These are phyloP conservation scores for Strix aluco DNA, from an alignment of 2,113 vertebrate species.

Conservation along the genomic window DNA sequence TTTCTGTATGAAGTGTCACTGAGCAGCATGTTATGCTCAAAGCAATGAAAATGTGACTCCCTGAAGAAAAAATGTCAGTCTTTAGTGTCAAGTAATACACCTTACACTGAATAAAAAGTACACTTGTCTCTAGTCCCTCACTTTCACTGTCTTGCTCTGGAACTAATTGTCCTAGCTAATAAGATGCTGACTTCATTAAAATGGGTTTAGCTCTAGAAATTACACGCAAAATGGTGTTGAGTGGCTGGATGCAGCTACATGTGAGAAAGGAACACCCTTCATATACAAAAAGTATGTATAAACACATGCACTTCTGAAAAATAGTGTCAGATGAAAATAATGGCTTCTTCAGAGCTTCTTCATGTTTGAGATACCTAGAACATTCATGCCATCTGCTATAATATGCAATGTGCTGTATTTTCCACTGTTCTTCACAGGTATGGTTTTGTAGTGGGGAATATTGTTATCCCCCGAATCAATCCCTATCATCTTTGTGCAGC, in stretches of 20 bases:
- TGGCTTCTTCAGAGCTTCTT: not conserved
- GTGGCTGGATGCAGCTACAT: not conserved
- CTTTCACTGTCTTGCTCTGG: not conserved
- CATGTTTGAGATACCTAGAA: not conserved
- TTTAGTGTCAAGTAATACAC: not conserved
- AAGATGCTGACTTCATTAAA: not conserved
- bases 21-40: not conserved
- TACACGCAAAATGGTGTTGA: not conserved
- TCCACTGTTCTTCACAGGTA: slow-evolving; percentile 73
- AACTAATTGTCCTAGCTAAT: not conserved
- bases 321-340: not conserved
- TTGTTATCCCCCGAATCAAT: slow-evolving; percentile 79
- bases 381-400: not conserved
- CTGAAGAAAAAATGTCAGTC: not conserved
- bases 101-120: not conserved
- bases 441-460: slow-evolving; percentile 78
- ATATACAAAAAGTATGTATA: not conserved
- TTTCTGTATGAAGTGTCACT: not conserved
- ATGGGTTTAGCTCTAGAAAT: not conserved
- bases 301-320: not conserved
- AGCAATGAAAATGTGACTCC: not conserved
- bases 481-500: slow-evolving; percentile 79
- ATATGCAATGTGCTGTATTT: not conserved
- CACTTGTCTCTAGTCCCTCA: not conserved
- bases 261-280: not conserved